phyloP scores from a whole-genome alignment of 2,888 invertebrate genomes.

The Sinotaia quadrata region DNA sequence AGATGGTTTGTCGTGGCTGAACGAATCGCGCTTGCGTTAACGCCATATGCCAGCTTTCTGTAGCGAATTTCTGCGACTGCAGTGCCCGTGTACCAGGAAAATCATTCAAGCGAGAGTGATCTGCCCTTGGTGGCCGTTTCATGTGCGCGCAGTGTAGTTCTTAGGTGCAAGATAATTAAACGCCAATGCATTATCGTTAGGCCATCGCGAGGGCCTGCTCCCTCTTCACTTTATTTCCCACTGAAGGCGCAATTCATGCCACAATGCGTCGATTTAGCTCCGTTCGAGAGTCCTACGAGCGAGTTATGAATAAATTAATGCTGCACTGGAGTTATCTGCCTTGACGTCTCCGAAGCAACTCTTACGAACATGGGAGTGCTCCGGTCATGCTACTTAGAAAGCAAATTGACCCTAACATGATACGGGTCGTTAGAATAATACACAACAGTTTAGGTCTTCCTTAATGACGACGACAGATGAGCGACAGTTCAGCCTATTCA shows the following conservation, averaged over 20 bases:
- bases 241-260: neutral
- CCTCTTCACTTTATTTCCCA: neutral
- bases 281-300: neutral
- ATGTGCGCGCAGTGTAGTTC: neutral
- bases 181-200: conserved; percentile 1
- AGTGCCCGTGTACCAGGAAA: neutral
- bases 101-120: neutral
- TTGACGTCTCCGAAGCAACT: neutral
- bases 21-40: neutral
- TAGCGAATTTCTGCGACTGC: neutral
- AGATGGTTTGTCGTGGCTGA: neutral
- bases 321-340: neutral
- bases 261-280: neutral
- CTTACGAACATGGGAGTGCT: neutral
- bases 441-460: neutral
- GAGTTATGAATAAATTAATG: conserved; percentile 18
- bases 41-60: conserved; percentile 16
- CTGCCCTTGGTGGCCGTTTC: neutral
- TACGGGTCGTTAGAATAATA: neutral
- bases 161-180: conserved; percentile 11
- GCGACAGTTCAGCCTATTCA: too few relatives aligned
- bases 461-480: conserved; percentile 1
- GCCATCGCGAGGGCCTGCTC: neutral
- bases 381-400: neutral
- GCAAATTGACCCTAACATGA: conserved; percentile 1